Conservation (phyloP, 2,797 vertebrate species). For the Cossypha heuglini region DNA sequence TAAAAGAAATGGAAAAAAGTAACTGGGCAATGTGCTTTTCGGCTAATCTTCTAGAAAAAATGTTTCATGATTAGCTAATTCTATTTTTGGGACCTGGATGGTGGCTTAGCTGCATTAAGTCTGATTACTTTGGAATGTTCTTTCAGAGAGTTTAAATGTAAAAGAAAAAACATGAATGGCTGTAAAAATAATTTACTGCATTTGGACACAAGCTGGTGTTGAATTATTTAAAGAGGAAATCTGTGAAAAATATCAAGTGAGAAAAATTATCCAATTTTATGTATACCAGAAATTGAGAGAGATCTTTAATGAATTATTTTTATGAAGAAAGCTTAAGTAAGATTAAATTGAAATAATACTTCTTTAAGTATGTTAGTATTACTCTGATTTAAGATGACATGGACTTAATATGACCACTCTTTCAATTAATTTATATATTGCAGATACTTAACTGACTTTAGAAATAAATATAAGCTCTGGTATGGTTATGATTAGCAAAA, state of each 20-base stretch:
- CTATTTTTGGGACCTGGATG: background rate
- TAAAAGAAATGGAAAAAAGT: background rate
- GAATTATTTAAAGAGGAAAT: conserved; percentile 31
- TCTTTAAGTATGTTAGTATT: background rate
- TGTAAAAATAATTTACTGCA: background rate
- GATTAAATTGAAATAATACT: conserved; percentile 46
- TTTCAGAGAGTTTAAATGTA: conserved; percentile 10
- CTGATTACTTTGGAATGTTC: conserved; percentile 23
- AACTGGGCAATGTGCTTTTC: background rate
- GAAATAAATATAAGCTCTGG: background rate
- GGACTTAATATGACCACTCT: background rate
- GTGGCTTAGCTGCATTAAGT: background rate
- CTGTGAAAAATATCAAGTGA: background rate
- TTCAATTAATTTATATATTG: background rate
- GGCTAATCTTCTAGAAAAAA: background rate
- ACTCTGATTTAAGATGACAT: conserved; percentile 14
- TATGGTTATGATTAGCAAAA: background rate
- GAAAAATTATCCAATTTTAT: conserved; percentile 20
- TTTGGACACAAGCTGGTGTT: conserved; percentile 15
- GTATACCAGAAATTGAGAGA: background rate
- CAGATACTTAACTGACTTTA: background rate
- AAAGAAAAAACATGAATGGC: background rate
- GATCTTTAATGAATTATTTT: conserved; percentile 49
- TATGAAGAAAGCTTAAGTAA: conserved; percentile 2
- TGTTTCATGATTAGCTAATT: conserved; percentile 27